Conservation (phyloP, 2,113 vertebrate species). For the Sceloporus undulatus region DNA sequence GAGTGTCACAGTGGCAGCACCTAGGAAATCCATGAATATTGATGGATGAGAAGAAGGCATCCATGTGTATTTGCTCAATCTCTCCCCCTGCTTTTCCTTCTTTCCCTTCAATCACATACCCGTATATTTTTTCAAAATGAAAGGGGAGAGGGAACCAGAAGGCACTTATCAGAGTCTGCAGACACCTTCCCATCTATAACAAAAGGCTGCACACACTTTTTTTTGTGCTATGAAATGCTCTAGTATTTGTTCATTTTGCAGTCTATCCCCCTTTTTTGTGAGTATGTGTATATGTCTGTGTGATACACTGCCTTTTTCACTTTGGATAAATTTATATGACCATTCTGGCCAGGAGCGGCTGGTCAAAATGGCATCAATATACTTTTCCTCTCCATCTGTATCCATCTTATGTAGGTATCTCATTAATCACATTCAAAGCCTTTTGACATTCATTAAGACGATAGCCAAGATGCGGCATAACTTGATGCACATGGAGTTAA, state of each 20-base stretch:
- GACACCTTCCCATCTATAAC: neutral
- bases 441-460: no score
- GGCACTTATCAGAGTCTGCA: neutral
- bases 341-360: neutral
- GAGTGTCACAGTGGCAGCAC: slow-evolving; percentile 55
- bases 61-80: slow-evolving; percentile 47
- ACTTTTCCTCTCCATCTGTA: neutral
- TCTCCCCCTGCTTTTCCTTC: neutral
- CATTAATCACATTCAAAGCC: no score
- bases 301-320: neutral
- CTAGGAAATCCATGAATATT: slow-evolving; percentile 63
- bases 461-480: no score
- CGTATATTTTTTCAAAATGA: no score
- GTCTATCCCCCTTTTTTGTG: neutral
- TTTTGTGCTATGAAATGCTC: no score
- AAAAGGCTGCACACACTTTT: neutral
- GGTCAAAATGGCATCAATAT: neutral
- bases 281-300: neutral
- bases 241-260: neutral
- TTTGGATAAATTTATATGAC: neutral
- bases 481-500: no score
- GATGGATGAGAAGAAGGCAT: slow-evolving; percentile 59
- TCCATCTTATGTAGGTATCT: neutral
- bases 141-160: no score
- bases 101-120: neutral